phyloP scores from a whole-genome alignment of 2,888 invertebrate genomes.

The Campopleginae sp. region DNA sequence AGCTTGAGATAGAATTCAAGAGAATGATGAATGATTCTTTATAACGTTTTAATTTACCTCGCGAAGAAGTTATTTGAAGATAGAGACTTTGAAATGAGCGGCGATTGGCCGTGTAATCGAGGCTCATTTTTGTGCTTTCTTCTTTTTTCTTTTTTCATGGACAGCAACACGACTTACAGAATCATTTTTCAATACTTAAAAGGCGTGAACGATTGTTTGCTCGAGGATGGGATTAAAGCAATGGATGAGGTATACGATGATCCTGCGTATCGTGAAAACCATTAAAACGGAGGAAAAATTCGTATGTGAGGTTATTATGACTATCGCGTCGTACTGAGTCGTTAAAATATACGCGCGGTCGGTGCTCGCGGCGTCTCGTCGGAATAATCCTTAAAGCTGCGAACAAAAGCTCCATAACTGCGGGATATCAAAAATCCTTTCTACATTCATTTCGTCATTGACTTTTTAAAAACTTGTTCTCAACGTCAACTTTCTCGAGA shows the following conservation, averaged over 20 bases:
- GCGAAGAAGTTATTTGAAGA: constrained; percentile 42
- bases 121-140: constrained; percentile 53
- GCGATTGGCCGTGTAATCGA: constrained; percentile 47
- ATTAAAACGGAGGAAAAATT: constrained; percentile 44
- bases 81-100: constrained; percentile 38
- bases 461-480: constrained; percentile 46
- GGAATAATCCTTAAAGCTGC: constrained; percentile 63
- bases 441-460: constrained; percentile 44
- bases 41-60: constrained; percentile 53
- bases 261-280: constrained; percentile 57
- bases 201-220: constrained; percentile 51
- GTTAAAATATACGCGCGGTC: constrained; percentile 54
- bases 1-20: neutral
- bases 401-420: constrained; percentile 65
- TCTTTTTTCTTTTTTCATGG: constrained; percentile 48
- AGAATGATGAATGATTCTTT: constrained; percentile 56
- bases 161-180: constrained; percentile 66
- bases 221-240: constrained; percentile 35
- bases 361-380: constrained; percentile 44
- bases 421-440: constrained; percentile 62
- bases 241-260: constrained; percentile 53
- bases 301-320: constrained; percentile 36
- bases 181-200: constrained; percentile 68
- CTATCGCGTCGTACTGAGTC: constrained; percentile 22
- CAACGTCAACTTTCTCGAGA: constrained; percentile 38